Conservation (phyloP, 1,140 invertebrate genomes). For the Pseudobourletiella spinata region DNA sequence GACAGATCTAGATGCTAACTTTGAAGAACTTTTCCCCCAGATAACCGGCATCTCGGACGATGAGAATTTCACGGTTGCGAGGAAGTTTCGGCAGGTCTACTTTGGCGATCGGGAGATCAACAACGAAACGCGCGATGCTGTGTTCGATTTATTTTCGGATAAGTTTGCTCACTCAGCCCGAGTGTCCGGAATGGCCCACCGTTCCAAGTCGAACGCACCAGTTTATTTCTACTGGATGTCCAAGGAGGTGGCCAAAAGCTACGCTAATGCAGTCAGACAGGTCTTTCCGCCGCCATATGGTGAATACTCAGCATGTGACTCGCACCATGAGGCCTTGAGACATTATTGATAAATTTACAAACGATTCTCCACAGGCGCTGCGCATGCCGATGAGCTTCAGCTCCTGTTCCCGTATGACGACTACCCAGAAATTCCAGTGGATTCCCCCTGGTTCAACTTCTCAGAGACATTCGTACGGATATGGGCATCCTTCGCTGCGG, state of each 20-base stretch:
- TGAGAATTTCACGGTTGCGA: not conserved
- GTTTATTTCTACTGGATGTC: slow-evolving; percentile 25
- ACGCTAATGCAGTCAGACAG: not conserved
- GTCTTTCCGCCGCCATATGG: not conserved
- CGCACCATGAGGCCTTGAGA: no score
- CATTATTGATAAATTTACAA: no score
- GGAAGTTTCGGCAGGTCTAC: slow-evolving; percentile 51
- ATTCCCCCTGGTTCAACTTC: slow-evolving; percentile 14
- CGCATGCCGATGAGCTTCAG: slow-evolving; percentile 27
- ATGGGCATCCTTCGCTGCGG: slow-evolving; percentile 24
- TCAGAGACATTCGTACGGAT: slow-evolving; percentile 20
- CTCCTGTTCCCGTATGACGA: slow-evolving; percentile 22
- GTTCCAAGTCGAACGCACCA: not conserved
- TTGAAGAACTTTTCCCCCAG: no score
- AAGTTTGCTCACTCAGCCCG: not conserved
- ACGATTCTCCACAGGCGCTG: no score
- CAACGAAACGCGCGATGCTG: slow-evolving; percentile 43
- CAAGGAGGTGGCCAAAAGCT: slow-evolving; percentile 11
- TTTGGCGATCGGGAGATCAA: slow-evolving; percentile 45
- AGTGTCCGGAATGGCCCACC: slow-evolving; percentile 6
- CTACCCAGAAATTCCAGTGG: slow-evolving; percentile 18
- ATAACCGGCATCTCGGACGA: not conserved
- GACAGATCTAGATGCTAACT: no score
- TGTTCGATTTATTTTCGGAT: slow-evolving; percentile 45
- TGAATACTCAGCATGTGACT: no score